phyloP scores from a whole-genome alignment of 2,113 vertebrate genomes.

The Columbina picui region DNA sequence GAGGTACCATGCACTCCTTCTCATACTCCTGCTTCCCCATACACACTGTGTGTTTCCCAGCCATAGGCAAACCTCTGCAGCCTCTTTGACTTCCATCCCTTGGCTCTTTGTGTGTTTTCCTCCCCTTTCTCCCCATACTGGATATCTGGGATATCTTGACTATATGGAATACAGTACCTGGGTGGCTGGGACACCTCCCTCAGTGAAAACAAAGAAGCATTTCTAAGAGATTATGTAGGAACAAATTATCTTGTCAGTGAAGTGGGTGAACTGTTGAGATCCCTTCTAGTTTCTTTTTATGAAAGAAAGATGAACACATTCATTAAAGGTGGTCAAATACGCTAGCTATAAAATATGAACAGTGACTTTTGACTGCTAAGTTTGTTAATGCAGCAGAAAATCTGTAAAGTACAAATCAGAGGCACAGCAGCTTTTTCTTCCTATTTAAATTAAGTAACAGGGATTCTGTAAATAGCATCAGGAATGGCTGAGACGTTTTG shows the following conservation, averaged over 20 bases:
- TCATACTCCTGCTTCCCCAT: neutral
- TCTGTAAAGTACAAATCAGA: neutral
- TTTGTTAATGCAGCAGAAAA: neutral
- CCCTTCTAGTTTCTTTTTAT: neutral
- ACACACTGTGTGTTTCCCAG: neutral
- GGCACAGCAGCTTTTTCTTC: neutral
- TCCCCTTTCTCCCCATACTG: neutral
- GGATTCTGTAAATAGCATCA: neutral
- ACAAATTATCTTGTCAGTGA: neutral
- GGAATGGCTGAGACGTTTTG: neutral
- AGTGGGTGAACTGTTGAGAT: neutral
- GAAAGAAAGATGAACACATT: neutral
- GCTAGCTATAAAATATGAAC: neutral
- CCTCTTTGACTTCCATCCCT: neutral
- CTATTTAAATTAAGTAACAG: neutral
- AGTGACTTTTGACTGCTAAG: neutral
- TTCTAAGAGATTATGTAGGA: neutral
- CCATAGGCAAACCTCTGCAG: neutral
- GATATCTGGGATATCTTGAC: neutral
- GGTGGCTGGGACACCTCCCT: neutral
- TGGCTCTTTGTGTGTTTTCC: neutral
- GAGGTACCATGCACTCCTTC: neutral
- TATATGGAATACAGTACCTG: neutral
- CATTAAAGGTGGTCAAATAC: neutral
- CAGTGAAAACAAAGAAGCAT: accelerated